Base-by-base conservation (phyloP, 2,113 vertebrate genomes). In the Eublepharis macularius region DNA sequence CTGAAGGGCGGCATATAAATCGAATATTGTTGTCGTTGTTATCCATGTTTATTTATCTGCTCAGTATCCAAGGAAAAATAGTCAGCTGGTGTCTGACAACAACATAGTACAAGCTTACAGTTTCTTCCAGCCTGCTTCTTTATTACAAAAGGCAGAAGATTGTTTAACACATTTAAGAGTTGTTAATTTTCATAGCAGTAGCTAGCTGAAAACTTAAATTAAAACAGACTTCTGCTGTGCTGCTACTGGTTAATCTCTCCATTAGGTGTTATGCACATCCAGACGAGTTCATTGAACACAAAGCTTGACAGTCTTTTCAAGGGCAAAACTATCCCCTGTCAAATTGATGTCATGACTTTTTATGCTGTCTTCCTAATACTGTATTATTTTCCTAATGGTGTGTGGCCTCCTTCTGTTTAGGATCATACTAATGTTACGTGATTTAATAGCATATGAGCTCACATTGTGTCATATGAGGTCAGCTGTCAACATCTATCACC, bases 111-210 rank as follows among this genome's bases (percentile, higher is more conserved):
- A 88, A 89, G 69, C 88, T 90, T 87, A 91, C 82, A 89, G 88
- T 76, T 93, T 85, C 76, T 86, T 94, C 91, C 76, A 94, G 80
- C 87, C 83, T 87, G 86, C 80, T 93, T 90, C 89, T 91, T 93
- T 93, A 94, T 90, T 94, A 84, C 0, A 4, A 93, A 93, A 93
- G 77, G 81, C 88, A 86, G 90, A 90, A 72, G 89, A 93, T 93
- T 93, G 92, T 92, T 95, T 94, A 94, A 89, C 86, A 91, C 87
- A 84, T 94, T 93, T 93, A 94, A 94, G 89, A 90, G 91, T 86
- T 95, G 93, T 94, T 95, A 94, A 94, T 94, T 94, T 94, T 92
- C 91, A 83, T 94, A 91, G 90, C 92, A 92, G 82, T 88, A 90
- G 1, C 86, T 92, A 87, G 36, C 84, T 92, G 94, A 91, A 90